Evolutionary conservation across 2,113 vertebrate species (phyloP).

Genomic region (Dinomys branickii): DNA sequence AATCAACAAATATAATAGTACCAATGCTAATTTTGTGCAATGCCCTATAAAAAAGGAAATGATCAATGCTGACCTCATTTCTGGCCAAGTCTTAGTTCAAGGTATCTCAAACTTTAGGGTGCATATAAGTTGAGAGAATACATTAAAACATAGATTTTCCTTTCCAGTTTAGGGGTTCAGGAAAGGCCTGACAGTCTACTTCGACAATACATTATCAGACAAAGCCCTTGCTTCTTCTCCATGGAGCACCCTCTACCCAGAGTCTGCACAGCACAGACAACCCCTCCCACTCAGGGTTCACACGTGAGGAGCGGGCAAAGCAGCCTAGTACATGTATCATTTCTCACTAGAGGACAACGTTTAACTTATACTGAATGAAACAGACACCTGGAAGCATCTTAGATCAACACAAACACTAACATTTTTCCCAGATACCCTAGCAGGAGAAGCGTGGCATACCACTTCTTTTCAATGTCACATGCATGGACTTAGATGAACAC

Average conservation of each 20-base stretch:
- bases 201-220: neutral
- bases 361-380: neutral
- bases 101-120: neutral
- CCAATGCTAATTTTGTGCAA: neutral
- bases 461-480: neutral
- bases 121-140: neutral
- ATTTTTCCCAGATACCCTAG: neutral
- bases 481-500: neutral
- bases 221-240: accelerated
- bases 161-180: neutral
- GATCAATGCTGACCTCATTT: neutral
- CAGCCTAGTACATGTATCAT: neutral
- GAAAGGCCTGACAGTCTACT: neutral
- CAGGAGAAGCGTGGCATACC: neutral
- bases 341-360: neutral
- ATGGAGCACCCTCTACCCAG: neutral
- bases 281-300: neutral
- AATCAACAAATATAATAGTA: neutral
- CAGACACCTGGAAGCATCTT: neutral
- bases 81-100: neutral
- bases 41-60: neutral
- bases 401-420: neutral
- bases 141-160: neutral
- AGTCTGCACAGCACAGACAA: neutral
- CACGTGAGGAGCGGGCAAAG: neutral